Percentiles rank a stretch among this genome's conserved stretches.
Evolutionary conservation across 2,797 vertebrate species (phyloP).

Genomic region (Sternarchorhynchus goeldii): DNA sequence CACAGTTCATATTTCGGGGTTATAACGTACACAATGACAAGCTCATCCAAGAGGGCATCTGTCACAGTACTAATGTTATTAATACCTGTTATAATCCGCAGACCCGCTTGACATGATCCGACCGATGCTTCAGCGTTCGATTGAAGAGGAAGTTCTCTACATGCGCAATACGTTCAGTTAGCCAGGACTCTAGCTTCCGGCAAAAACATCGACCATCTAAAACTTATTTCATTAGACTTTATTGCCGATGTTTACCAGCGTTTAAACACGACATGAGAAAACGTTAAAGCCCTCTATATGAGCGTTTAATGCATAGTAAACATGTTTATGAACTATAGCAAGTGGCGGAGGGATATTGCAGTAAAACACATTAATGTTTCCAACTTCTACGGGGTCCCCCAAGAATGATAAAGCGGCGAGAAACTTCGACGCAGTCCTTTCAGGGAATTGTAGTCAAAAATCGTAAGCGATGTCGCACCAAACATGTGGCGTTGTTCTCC

Average conservation of each 20-base stretch:
- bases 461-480: neutral
- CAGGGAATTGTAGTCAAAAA: conserved; percentile 18
- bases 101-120: conserved; percentile 83
- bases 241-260: neutral
- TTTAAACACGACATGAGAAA: neutral
- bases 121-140: conserved; percentile 65
- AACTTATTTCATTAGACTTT: neutral
- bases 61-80: no score
- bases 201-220: conserved; percentile 35
- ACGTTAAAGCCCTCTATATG: neutral
- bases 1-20: no score
- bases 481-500: no score
- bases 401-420: neutral
- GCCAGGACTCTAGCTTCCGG: conserved; percentile 71
- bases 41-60: no score
- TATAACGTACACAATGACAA: no score
- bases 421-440: neutral
- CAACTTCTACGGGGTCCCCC: conserved; percentile 14
- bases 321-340: conserved; percentile 66
- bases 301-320: neutral
- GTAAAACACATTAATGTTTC: conserved; percentile 50
- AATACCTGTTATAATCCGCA: conserved; percentile 79
- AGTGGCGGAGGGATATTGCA: conserved; percentile 78
- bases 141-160: conserved; percentile 73
- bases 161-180: conserved; percentile 67